A percentile compares a stretch with the other conserved stretches of the same genome.
phyloP scores from a whole-genome alignment of 2,113 vertebrate genomes.

The Hippopotamus amphibius region DNA sequence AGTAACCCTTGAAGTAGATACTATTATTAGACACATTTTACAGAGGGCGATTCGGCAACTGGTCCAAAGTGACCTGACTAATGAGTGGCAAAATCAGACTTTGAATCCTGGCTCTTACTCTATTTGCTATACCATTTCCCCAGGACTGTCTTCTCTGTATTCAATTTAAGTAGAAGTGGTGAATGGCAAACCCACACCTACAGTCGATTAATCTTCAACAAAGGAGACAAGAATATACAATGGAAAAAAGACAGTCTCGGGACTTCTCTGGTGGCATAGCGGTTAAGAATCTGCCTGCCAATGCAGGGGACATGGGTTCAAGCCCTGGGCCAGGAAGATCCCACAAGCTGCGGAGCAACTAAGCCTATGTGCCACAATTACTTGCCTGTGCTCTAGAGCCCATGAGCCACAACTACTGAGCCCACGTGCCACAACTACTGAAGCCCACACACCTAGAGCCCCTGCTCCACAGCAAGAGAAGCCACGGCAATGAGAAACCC shows the following conservation, averaged over 20 bases:
- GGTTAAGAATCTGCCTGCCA: no score
- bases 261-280: no score
- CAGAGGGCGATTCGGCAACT: background rate
- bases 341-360: no score
- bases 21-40: background rate
- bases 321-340: no score
- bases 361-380: no score
- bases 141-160: background rate
- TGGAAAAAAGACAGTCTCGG: background rate
- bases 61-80: background rate
- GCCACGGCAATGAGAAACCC: no score
- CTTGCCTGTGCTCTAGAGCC: no score
- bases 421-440: no score
- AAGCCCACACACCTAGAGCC: no score
- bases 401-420: no score
- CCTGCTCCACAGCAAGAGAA: no score
- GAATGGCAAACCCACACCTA: background rate
- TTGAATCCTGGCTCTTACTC: background rate
- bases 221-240: background rate
- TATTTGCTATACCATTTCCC: background rate
- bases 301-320: no score
- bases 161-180: background rate
- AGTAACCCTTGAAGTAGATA: background rate
- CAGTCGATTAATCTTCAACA: background rate
- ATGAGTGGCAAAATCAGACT: background rate